Conservation (phyloP, 2,797 vertebrate species). For the Peromyscus aztecus region DNA sequence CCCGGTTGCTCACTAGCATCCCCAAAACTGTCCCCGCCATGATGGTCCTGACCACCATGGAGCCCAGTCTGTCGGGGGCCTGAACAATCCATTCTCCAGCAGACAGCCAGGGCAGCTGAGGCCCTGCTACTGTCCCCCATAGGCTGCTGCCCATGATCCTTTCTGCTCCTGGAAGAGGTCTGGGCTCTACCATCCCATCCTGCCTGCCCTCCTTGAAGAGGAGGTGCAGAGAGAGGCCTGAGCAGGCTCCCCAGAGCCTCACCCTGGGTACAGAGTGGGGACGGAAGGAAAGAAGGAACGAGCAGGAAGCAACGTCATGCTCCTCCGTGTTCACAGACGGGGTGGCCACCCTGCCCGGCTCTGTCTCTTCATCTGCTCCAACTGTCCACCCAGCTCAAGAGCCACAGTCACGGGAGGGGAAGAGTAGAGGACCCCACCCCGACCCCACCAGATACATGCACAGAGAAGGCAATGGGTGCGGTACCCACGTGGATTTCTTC, state of each 20-base stretch:
- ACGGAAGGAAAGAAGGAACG: neutral
- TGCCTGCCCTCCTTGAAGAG: too few species aligned
- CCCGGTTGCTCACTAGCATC: neutral
- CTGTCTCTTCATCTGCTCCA: neutral
- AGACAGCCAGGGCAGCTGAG: neutral
- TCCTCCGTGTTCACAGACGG: neutral
- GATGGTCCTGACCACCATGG: accelerated
- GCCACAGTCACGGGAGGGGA: accelerated
- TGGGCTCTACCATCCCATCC: neutral
- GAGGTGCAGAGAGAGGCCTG: accelerated
- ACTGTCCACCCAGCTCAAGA: neutral
- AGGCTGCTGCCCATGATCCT: neutral
- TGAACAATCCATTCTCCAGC: neutral
- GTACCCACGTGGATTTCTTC: conserved; percentile 91
- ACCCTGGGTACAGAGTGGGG: neutral
- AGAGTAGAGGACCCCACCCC: accelerated
- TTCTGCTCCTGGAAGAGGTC: neutral
- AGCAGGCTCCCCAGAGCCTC: neutral
- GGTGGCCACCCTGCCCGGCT: neutral
- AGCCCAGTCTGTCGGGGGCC: neutral
- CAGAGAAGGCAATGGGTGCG: neutral
- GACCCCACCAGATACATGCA: neutral
- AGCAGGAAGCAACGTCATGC: neutral
- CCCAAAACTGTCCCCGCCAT: too few species aligned
- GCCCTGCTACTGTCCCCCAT: neutral